These are phyloP conservation scores for Troides aeacus DNA, from an alignment of 2,888 invertebrate genomes.

Conservation along the genomic window DNA sequence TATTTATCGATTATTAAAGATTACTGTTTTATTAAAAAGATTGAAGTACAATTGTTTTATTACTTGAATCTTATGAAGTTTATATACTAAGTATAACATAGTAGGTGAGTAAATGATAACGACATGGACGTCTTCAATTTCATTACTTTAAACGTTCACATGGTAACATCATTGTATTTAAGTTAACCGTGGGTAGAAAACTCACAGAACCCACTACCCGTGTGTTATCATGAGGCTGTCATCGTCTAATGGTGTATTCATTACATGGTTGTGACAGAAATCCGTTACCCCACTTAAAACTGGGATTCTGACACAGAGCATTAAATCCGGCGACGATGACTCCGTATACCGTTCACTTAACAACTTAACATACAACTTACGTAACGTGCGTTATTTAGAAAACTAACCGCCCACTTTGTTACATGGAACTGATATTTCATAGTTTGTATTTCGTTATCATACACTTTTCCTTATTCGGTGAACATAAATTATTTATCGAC, in stretches of 20 bases:
- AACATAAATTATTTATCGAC: conserved; percentile 19
- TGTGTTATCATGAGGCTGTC: conserved; percentile 21
- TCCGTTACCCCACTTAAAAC: conserved; percentile 63
- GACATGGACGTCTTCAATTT: not conserved
- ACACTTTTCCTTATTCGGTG: conserved; percentile 10
- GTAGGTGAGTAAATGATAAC: no score
- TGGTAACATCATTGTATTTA: conserved; percentile 1
- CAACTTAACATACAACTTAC: conserved; percentile 5
- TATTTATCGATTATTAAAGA: no score
- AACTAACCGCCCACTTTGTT: conserved; percentile 11
- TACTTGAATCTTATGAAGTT: no score
- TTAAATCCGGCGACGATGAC: conserved; percentile 11
- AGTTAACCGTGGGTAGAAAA: conserved; percentile 4
- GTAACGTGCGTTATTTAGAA: conserved; percentile 19
- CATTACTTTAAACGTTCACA: not conserved
- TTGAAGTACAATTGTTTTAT: no score
- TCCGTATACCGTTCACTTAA: conserved; percentile 4
- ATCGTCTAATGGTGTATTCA: conserved; percentile 50
- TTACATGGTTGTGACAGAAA: conserved; percentile 45
- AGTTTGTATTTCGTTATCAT: conserved; percentile 15
- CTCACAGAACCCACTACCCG: conserved; percentile 5
- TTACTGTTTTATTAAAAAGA: no score
- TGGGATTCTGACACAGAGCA: conserved; percentile 60
- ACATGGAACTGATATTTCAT: conserved; percentile 20
- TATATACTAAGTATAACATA: no score